Conservation (phyloP, 2,113 vertebrate species). For the Myiozetetes cayanensis region DNA sequence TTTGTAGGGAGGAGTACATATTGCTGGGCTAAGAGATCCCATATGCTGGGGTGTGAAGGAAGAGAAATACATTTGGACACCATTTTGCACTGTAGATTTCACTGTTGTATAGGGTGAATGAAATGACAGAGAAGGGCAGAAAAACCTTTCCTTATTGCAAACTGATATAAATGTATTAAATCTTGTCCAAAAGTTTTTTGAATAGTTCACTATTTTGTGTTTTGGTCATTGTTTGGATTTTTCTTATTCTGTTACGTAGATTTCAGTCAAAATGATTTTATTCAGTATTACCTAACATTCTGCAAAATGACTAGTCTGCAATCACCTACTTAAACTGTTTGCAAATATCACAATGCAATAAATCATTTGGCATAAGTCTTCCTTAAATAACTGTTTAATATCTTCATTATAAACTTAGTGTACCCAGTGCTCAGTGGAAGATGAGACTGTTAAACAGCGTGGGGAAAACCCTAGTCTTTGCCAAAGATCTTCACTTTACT, state of each 20-base stretch:
- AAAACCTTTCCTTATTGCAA: neutral
- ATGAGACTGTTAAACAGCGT: neutral
- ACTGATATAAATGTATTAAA: neutral
- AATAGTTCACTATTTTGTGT: neutral
- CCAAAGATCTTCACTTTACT: neutral
- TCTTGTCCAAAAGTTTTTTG: neutral
- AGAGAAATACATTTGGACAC: neutral
- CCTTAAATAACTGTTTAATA: neutral
- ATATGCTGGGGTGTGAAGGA: neutral
- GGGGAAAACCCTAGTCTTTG: neutral
- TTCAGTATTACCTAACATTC: neutral
- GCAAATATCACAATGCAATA: neutral
- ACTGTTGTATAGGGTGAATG: neutral
- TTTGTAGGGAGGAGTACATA: neutral
- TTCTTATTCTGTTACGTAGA: neutral
- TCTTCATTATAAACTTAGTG: neutral
- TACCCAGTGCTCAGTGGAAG: neutral
- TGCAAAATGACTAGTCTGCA: neutral
- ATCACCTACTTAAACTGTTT: neutral
- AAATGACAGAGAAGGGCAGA: neutral
- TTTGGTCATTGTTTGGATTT: neutral
- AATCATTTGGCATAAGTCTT: neutral
- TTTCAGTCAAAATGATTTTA: neutral
- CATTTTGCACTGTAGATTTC: constrained; percentile 16
- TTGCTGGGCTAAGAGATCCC: constrained; percentile 10